Evolutionary conservation across 2,797 vertebrate genomes (phyloP), one percentile per base, ranked within the genome.

Genomic region (Alosa sapidissima): DNA sequence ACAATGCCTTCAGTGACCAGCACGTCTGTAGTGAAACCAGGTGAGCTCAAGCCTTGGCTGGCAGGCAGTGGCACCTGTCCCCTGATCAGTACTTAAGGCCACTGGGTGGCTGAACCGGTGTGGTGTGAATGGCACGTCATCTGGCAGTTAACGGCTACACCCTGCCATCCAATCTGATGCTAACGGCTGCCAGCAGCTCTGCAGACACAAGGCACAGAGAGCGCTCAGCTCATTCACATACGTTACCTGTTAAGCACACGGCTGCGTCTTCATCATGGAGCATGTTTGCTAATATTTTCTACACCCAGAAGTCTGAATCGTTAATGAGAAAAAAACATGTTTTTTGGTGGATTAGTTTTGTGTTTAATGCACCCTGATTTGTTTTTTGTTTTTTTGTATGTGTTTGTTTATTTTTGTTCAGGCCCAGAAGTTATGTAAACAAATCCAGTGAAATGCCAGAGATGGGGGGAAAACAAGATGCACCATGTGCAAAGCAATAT

Each of bases 121-220:
- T 33, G 60, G 24, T 62, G 60, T n/a, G 60, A 68, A 68, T 13
- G 62, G 24, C 24, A 33, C 28, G 62, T 68, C 62, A 68, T 33
- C 62, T 68, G 62, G 62, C 24, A 28, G 62, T 33, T 68, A 68
- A 11, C 24, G 24, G 24, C 9, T 5, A 33, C 24, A 68, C 7
- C 62, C 62, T 68, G 62, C 62, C 62, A 68, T 68, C 28, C 24
- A 68, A 68, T 68, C 62, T 68, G 62, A 68, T 68, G 62, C 62
- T 24, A 68, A 33, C 24, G 8, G n/a, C 7, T 68, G 62, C 62
- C 62, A 68, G 62, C 9, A 68, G 1, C 58, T 8, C 24, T 10
- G 28, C 62, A 33, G 62, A 24, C 62, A 33, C 52, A 16, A 0
- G 14, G 52, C 52, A 19, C 4, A 11, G 19, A 0, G 52, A 55